Evolutionary conservation across 1,140 invertebrate species (phyloP).

Genomic region (Drosophila hydei): DNA sequence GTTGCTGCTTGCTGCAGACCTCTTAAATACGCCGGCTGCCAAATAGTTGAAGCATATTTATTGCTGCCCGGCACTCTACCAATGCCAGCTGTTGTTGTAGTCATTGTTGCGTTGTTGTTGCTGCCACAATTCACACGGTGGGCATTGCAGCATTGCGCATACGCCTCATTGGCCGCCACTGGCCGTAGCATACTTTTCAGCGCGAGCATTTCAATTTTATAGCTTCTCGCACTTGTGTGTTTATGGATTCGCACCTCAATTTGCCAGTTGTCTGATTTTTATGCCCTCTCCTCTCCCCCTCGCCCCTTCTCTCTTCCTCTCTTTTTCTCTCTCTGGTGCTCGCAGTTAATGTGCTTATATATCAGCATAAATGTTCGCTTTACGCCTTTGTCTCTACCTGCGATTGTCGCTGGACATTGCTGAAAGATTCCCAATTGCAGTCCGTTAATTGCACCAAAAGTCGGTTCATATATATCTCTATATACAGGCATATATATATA

Average conservation of each 20-base stretch:
- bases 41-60: slow-evolving; percentile 83
- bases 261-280: slow-evolving; percentile 79
- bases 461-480: slow-evolving; percentile 2
- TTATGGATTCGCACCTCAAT: slow-evolving; percentile 83
- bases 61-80: slow-evolving; percentile 50
- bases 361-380: slow-evolving; percentile 73
- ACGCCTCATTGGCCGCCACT: slow-evolving; percentile 59
- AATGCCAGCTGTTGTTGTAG: slow-evolving; percentile 3
- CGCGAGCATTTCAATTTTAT: slow-evolving; percentile 68
- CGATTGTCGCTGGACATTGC: slow-evolving; percentile 45
- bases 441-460: slow-evolving; percentile 68
- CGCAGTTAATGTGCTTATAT: slow-evolving; percentile 80
- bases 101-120: slow-evolving; percentile 30
- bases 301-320: slow-evolving; percentile 4
- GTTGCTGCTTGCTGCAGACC: slow-evolving; percentile 52
- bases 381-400: slow-evolving; percentile 53
- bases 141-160: slow-evolving; percentile 70
- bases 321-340: not conserved
- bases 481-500: too few relatives aligned
- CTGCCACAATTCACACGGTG: slow-evolving; percentile 58
- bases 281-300: not conserved
- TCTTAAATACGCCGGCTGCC: slow-evolving; percentile 73
- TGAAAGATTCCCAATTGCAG: slow-evolving; percentile 15
- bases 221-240: slow-evolving; percentile 79
- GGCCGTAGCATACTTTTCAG: slow-evolving; percentile 44